Percentiles rank a stretch among this genome's conserved stretches.
These are phyloP conservation scores for Caradrina kadenii DNA, from an alignment of 2,888 invertebrate species.

Conservation along the genomic window DNA sequence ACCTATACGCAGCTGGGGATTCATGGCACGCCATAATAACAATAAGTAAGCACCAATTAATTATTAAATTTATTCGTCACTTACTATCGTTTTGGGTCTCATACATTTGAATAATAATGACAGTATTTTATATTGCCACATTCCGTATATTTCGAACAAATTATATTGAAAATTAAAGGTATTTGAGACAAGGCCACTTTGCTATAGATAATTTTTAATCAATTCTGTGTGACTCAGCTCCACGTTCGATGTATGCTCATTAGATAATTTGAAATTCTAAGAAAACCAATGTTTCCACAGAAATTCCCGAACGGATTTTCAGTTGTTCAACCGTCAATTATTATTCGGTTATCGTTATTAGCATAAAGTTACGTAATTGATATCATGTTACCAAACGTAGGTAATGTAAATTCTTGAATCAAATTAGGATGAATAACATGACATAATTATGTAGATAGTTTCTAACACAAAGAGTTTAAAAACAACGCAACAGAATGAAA, in stretches of 20 bases:
- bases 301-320: conserved; percentile 4
- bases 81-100: conserved; percentile 23
- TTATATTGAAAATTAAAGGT: background rate
- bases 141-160: background rate
- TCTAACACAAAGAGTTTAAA: background rate
- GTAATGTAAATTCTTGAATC: background rate
- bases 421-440: background rate
- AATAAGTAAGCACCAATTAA: conserved; percentile 36
- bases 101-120: conserved; percentile 16
- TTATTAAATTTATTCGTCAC: conserved; percentile 42
- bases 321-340: conserved; percentile 7
- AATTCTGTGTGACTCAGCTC: background rate
- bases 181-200: background rate
- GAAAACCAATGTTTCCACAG: conserved; percentile 11
- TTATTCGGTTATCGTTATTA: conserved; percentile 20
- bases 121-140: conserved; percentile 4
- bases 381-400: background rate
- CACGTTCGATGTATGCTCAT: conserved; percentile 3
- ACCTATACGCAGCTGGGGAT: conserved; percentile 34
- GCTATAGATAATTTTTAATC: background rate
- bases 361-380: conserved; percentile 8
- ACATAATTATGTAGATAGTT: background rate
- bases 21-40: conserved; percentile 33
- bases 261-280: conserved; percentile 7
- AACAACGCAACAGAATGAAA: background rate